phyloP scores from a whole-genome alignment of 2,113 vertebrate species.

The Rana temporaria region DNA sequence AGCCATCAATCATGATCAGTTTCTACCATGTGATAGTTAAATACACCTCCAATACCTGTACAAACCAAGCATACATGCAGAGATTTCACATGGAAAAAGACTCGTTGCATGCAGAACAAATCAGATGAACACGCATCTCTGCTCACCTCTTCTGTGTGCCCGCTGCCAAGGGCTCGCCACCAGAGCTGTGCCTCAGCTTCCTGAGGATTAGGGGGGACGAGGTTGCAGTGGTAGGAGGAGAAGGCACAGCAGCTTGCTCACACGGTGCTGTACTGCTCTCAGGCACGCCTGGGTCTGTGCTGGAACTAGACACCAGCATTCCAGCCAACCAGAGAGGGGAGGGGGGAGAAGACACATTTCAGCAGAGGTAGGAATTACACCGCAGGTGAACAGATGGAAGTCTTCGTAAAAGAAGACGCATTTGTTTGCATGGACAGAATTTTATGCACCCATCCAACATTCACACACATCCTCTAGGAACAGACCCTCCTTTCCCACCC shows the following conservation, averaged over 20 bases:
- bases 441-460: not conserved
- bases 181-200: constrained; percentile 74
- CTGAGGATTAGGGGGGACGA: constrained; percentile 81
- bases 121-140: not conserved
- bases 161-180: constrained; percentile 74
- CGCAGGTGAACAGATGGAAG: not conserved
- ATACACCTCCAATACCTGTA: not conserved
- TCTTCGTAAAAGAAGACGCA: not conserved
- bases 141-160: constrained; percentile 83
- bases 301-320: constrained; percentile 58
- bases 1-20: too few relatives aligned
- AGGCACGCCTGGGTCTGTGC: constrained; percentile 58
- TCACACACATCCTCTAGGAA: too few relatives aligned
- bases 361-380: constrained; percentile 30
- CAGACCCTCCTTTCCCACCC: too few relatives aligned
- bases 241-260: constrained; percentile 61
- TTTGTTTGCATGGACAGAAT: not conserved
- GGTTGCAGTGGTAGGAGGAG: constrained; percentile 73
- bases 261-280: constrained; percentile 66
- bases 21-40: too few relatives aligned
- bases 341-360: constrained; percentile 51
- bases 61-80: constrained; percentile 2
- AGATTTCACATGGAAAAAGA: not conserved
- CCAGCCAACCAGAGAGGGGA: constrained; percentile 61
- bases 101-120: constrained; percentile 3